Evolutionary conservation across 2,888 invertebrate genomes (phyloP), one percentile per base, ranked within the genome.

Genomic region (Cremastobaeus sp.): DNA sequence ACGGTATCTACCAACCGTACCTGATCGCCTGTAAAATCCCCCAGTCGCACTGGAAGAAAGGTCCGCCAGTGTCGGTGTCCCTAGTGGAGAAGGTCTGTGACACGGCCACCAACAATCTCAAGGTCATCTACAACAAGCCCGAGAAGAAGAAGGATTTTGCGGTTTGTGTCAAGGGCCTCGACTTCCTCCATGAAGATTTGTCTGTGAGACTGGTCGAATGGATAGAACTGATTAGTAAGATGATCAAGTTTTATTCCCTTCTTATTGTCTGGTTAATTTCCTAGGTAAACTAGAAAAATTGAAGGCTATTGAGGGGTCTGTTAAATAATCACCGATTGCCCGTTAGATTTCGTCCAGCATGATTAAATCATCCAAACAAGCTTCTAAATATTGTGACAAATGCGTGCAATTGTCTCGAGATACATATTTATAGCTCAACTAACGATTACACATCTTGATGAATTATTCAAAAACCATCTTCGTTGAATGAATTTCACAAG

Each of bases 91-190:
- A 91, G 80, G 92, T 93, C 25, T 97, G 96, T 88, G 95, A 96
- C 85, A 94, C 93, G 76, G 93, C 96, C 15, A 94, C 93, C 34
- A 97, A 95, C 83, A 95, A 95, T 86, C 88, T 97, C 71, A 89
- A 94, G 62, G 95, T 96, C 1, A 93, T 95, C 80, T 93, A 94
- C 88, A 37, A 37, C 9, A 37, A 37, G 37, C 37, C 37, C 2
- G 37, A 41, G 4, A 39, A 39, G 59, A 93, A 92, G 82, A 93
- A 94, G 81, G 93, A 94, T 18, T 96, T 97, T 85, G 96, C 96
- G 1, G 96, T 97, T 1, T 97, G 97, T 87, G 96, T 97, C 15
- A 97, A 97, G 87, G 97, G 98, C 0, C 89, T 98, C 57, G 97
- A 97, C 88, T 98, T 97, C 84, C 90, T 95, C 1, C 95, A 96